phyloP scores from a whole-genome alignment of 2,113 vertebrate genomes.

The Leucopsar rothschildi region DNA sequence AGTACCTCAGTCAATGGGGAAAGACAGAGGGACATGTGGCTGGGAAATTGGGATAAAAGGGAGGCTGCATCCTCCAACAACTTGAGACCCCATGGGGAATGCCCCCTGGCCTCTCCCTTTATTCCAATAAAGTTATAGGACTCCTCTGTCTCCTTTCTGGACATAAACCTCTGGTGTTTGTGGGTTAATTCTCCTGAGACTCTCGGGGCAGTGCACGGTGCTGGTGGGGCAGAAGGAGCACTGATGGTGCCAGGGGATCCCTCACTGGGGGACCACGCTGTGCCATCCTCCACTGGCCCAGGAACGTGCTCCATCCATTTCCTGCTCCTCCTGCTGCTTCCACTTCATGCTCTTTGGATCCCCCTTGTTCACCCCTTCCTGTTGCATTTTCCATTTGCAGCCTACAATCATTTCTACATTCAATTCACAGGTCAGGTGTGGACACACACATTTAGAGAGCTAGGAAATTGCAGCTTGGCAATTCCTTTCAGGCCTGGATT shows the following conservation, averaged over 20 bases:
- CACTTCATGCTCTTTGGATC: neutral
- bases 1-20: rapidly evolving
- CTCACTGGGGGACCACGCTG: rapidly evolving
- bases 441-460: too few species aligned
- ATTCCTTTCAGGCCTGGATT: too few species aligned
- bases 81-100: neutral
- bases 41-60: neutral
- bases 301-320: too few species aligned
- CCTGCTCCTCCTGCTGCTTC: neutral
- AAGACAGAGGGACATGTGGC: neutral
- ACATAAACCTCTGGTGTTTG: neutral
- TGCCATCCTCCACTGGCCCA: neutral
- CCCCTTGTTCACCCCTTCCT: neutral
- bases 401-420: rapidly evolving
- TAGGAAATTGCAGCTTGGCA: too few species aligned
- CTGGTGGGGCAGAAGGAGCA: neutral
- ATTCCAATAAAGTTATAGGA: neutral
- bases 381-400: neutral
- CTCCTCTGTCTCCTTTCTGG: neutral
- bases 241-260: neutral
- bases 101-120: neutral
- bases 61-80: neutral
- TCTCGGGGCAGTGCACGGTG: rapidly evolving
- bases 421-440: rapidly evolving
- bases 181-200: neutral